Percentiles rank a stretch among this genome's conserved stretches.
Conservation (phyloP, 2,888 invertebrate species). For the Oegoconia quadripuncta region DNA sequence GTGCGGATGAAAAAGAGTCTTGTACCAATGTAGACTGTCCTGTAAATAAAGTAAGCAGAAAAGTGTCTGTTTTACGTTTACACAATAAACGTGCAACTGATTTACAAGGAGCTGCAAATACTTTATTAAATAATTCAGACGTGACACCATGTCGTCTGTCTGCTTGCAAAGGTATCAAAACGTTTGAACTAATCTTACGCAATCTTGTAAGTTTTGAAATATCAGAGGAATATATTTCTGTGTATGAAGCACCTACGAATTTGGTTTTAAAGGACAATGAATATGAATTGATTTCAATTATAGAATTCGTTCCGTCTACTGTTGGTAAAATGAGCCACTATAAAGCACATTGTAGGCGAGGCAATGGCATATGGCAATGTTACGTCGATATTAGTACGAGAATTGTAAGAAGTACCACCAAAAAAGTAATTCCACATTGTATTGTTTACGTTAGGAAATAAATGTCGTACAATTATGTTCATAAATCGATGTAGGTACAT, state of each 20-base stretch:
- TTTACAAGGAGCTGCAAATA: conserved; percentile 8
- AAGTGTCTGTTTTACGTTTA: conserved; percentile 8
- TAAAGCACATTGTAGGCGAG: conserved; percentile 18
- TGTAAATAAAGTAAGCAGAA: conserved; percentile 4
- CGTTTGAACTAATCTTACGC: conserved; percentile 2
- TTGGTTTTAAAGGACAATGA: conserved; percentile 6
- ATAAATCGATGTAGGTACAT: no score
- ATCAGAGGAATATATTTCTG: conserved; percentile 13
- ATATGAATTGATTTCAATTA: conserved; percentile 13
- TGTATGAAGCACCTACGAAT: conserved; percentile 14
- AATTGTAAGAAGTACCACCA: conserved; percentile 6
- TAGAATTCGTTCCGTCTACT: conserved; percentile 14
- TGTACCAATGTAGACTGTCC: conserved; percentile 3
- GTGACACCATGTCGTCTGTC: background rate
- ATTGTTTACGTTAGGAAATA: conserved; percentile 8
- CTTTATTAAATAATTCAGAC: conserved; percentile 1
- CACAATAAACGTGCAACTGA: conserved; percentile 7
- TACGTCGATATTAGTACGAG: conserved; percentile 12
- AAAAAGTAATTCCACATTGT: conserved; percentile 10
- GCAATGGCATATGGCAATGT: conserved; percentile 16
- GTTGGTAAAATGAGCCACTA: conserved; percentile 13
- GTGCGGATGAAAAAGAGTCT: conserved; percentile 4
- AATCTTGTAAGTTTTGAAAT: conserved; percentile 12
- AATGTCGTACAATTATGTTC: no score
- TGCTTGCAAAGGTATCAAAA: conserved; percentile 2